These are phyloP conservation scores for Sebastes schlegelii DNA, from an alignment of 2,113 vertebrate genomes.

Conservation along the genomic window DNA sequence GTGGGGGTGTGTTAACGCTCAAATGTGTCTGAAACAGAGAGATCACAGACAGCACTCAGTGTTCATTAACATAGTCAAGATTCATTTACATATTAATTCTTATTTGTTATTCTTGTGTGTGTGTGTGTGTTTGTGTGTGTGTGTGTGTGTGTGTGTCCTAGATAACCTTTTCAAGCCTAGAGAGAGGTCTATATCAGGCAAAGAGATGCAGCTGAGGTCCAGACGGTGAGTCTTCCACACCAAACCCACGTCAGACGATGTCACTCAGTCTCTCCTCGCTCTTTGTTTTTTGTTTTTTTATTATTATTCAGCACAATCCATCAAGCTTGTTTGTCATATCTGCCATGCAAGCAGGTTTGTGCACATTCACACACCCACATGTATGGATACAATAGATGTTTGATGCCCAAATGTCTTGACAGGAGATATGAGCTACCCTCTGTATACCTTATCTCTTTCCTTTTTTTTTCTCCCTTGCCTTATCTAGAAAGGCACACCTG, in stretches of 20 bases:
- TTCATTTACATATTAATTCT: constrained; percentile 71
- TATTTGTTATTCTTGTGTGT: constrained; percentile 59
- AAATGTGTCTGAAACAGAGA: constrained; percentile 33
- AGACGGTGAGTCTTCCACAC: constrained; percentile 88
- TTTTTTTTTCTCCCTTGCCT: constrained; percentile 45
- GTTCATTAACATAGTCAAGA: constrained; percentile 62
- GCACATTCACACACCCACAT: constrained; percentile 31
- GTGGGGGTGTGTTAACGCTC: background rate
- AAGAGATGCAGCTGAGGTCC: constrained; percentile 96
- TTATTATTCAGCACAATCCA: constrained; percentile 28
- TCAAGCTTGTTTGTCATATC: constrained; percentile 50
- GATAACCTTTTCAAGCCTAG: constrained; percentile 97
- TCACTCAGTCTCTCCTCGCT: constrained; percentile 31
- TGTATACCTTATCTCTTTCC: constrained; percentile 51
- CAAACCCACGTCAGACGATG: constrained; percentile 2
- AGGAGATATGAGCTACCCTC: constrained; percentile 53
- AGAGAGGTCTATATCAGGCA: constrained; percentile 93
- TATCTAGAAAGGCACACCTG: constrained; percentile 73
- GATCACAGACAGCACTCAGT: constrained; percentile 38
- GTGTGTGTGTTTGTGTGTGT: constrained; percentile 34
- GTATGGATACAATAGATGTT: constrained; percentile 47
- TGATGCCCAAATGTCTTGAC: constrained; percentile 50
- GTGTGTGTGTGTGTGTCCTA: constrained; percentile 70
- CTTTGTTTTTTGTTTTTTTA: constrained; percentile 18
- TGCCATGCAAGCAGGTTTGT: constrained; percentile 8